Base-by-base conservation (phyloP, 2,888 invertebrate species). In the Xanthorhoe designata region DNA sequence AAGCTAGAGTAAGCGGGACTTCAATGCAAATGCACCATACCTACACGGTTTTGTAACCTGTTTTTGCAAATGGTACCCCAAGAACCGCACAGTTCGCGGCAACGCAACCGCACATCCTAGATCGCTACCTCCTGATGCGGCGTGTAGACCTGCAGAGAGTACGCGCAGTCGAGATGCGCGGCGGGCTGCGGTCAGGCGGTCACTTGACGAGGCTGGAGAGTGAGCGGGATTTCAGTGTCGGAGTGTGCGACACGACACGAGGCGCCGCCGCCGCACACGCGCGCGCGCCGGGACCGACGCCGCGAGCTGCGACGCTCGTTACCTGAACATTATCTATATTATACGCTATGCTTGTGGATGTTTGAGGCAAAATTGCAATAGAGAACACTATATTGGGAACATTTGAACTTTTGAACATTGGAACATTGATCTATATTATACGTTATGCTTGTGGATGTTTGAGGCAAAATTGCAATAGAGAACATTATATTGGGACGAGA, bases 121-220 rank as follows among this genome's bases (percentile, higher is more conserved):
- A 68, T 68, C 9, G 67, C 64, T 32, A 68, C 57, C 56, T 68
- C 74, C 42, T 58, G 64, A 53, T 59, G 69, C 45, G 58, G 58
- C 45, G 49, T 8, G 63, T 59, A 67, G 61, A 72, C 58, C 69
- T 69, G 57, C 63, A 69, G 17, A 56, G 71, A 61, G 57, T 57
- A 57, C 4, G 69, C 71, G 70, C 70, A 70, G 66, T 73, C 72
- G 72, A 64, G 71, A 60, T 71, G 71, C 61, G 64, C 59, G 60
- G 61, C 66, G 64, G 67, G 74, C 74, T 64, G 60, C 74, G 78
- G 89, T 91, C 91, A 91, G 79, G 91, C 92, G 82, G 91, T 92
- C 88, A 93, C 91, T 91, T 92, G 82, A 91, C 93, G 91, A 93
- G 94, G 83, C 92, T 93, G 93, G 94, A 93, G 83, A 93, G 94